Evolutionary conservation across 2,797 vertebrate species (phyloP).

Genomic region (Allobates femoralis): DNA sequence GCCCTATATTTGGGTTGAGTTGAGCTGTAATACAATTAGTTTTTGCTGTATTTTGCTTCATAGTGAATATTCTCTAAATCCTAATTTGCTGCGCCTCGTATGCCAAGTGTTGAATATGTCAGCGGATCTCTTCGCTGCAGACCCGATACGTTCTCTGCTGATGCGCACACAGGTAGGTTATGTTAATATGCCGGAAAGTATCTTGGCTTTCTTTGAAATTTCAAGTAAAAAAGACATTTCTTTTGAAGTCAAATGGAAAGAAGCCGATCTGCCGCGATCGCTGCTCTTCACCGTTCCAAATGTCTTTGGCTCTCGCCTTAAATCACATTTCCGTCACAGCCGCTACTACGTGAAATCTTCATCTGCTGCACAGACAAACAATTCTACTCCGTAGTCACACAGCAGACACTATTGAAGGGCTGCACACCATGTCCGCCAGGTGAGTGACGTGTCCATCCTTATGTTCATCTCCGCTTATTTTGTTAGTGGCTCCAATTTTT

Average conservation of each 20-base stretch:
- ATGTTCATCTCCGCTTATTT: too few species aligned
- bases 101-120: neutral
- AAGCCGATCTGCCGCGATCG: neutral
- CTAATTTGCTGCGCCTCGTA: neutral
- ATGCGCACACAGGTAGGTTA: neutral
- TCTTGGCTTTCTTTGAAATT: neutral
- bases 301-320: neutral
- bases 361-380: neutral
- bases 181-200: neutral
- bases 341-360: neutral
- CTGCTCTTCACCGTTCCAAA: neutral
- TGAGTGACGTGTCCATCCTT: neutral
- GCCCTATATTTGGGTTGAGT: neutral
- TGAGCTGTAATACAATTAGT: neutral
- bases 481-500: too few species aligned
- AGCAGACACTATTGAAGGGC: neutral
- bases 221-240: neutral
- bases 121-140: neutral
- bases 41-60: neutral
- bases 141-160: neutral
- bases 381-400: neutral
- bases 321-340: constrained; percentile 14
- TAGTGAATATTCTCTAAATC: neutral
- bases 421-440: neutral
- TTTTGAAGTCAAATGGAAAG: neutral